Percentiles rank a stretch among this genome's conserved stretches.
Evolutionary conservation across 2,888 invertebrate genomes (phyloP).

Genomic region (Amblyjoppa proteus): DNA sequence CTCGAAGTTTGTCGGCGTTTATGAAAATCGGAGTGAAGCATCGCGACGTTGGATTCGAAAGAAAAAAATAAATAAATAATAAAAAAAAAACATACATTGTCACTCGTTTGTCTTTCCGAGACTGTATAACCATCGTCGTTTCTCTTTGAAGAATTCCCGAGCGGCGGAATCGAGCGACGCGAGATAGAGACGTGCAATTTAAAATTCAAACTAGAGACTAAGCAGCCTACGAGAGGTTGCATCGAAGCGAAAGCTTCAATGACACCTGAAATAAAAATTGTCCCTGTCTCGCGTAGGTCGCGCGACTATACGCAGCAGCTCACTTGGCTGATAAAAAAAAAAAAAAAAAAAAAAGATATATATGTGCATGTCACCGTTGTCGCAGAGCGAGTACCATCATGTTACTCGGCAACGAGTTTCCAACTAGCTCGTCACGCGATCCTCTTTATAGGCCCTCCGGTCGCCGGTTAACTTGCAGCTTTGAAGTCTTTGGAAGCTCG

Average conservation of each 20-base stretch:
- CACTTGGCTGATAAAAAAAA: neutral
- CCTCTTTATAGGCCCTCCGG: slow-evolving; percentile 31
- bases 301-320: slow-evolving; percentile 19
- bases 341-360: neutral
- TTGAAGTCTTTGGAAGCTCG: slow-evolving; percentile 19
- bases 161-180: neutral
- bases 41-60: slow-evolving; percentile 1
- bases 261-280: slow-evolving; percentile 50
- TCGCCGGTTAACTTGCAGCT: slow-evolving; percentile 3
- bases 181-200: neutral
- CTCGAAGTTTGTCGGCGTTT: neutral
- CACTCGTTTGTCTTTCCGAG: neutral
- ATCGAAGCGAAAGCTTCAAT: slow-evolving; percentile 23
- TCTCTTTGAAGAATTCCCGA: neutral
- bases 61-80: neutral
- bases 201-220: neutral
- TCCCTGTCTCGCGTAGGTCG: slow-evolving; percentile 41
- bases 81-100: neutral
- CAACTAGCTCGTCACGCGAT: slow-evolving; percentile 64
- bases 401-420: slow-evolving; percentile 64
- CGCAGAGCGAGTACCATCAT: slow-evolving; percentile 53
- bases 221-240: neutral
- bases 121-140: neutral
- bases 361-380: slow-evolving; percentile 40
- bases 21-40: neutral